Conservation (phyloP, 2,888 invertebrate genomes). For the Thymelicus lineola region DNA sequence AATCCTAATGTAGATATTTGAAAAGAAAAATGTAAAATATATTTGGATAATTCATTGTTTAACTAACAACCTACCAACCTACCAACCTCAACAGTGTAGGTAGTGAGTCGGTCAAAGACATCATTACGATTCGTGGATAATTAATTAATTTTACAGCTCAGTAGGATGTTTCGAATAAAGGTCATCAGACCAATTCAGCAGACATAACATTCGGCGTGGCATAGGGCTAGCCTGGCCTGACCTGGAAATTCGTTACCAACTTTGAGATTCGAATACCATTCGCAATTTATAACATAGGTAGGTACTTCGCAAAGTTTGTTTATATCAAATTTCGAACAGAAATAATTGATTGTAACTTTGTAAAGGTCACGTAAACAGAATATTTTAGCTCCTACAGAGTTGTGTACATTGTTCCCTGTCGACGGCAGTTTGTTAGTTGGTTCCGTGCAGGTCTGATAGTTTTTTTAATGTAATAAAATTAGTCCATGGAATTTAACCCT, state of each 20-base stretch:
- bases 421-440: too few relatives aligned
- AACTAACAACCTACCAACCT: not conserved
- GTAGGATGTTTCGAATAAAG: not conserved
- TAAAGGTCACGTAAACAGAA: slow-evolving; percentile 1
- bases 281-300: not conserved
- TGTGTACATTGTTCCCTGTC: not conserved
- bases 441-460: too few relatives aligned
- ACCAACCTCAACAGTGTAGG: not conserved
- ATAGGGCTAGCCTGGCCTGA: not conserved
- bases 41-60: not conserved
- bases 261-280: not conserved
- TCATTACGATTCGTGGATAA: not conserved
- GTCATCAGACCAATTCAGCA: too few relatives aligned
- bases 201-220: too few relatives aligned
- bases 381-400: not conserved
- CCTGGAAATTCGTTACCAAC: not conserved
- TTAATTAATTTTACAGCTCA: not conserved
- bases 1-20: not conserved
- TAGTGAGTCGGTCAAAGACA: too few relatives aligned
- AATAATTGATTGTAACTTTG: slow-evolving; percentile 8
- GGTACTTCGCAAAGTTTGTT: not conserved
- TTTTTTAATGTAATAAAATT: too few relatives aligned
- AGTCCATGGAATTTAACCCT: too few relatives aligned
- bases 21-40: not conserved
- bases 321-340: not conserved